phyloP scores from a whole-genome alignment of 2,797 vertebrate species.

The Prionace glauca region DNA sequence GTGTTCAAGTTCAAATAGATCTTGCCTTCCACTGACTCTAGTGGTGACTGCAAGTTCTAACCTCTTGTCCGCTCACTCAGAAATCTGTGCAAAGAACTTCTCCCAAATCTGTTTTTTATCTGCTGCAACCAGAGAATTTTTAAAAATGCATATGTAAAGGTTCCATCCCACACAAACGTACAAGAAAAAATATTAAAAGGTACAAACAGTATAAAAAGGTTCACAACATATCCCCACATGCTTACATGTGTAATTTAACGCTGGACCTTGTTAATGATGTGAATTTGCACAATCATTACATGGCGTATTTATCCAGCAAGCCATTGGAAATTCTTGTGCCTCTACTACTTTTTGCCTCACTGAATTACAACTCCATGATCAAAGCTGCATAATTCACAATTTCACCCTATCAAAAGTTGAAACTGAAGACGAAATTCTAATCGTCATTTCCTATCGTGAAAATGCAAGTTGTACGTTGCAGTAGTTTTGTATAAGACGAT shows the following conservation, averaged over 20 bases:
- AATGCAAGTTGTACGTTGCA: not conserved
- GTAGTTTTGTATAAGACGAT: not conserved
- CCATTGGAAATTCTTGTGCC: not conserved
- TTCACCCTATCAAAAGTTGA: not conserved
- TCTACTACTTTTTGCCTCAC: not conserved
- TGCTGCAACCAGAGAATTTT: not conserved
- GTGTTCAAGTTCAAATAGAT: not conserved
- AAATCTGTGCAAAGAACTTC: no score
- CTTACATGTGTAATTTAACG: no score
- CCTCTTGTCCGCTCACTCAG: no score
- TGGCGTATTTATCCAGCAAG: not conserved
- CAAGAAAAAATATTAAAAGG: no score
- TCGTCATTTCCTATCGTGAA: not conserved
- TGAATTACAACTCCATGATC: not conserved
- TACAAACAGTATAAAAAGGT: no score
- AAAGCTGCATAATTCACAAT: not conserved
- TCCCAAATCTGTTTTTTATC: not conserved
- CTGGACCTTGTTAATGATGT: no score
- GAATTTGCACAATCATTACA: not conserved
- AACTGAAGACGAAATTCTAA: not conserved
- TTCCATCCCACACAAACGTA: no score
- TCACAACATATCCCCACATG: no score
- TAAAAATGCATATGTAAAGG: no score
- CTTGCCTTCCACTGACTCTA: not conserved
- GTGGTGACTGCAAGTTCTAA: not conserved